These are phyloP conservation scores for Drosophila asahinai DNA, from an alignment of 1,140 invertebrate species.

Conservation along the genomic window DNA sequence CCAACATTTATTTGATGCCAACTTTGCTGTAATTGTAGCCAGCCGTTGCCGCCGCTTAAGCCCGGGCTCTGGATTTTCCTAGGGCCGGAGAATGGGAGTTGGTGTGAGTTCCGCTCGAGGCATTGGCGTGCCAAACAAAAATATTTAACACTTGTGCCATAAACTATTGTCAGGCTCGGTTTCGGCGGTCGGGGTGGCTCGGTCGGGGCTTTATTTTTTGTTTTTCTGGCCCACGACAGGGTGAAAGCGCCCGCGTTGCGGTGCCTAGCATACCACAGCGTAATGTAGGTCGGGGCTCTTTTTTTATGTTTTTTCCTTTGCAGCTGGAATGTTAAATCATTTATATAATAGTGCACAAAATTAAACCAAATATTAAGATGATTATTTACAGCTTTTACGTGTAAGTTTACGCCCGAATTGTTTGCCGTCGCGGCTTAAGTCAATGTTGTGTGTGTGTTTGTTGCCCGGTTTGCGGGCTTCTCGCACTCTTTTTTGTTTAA, in stretches of 20 bases:
- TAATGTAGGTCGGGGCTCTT: slow-evolving; percentile 69
- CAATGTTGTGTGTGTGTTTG: slow-evolving; percentile 20
- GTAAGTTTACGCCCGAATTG: slow-evolving; percentile 45
- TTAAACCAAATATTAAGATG: slow-evolving; percentile 42
- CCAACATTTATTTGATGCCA: slow-evolving; percentile 78
- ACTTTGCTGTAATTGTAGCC: slow-evolving; percentile 72
- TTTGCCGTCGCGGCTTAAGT: slow-evolving; percentile 49
- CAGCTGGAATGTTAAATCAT: slow-evolving; percentile 20
- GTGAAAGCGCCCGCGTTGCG: slow-evolving; percentile 9
- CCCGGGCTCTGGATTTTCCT: slow-evolving; percentile 41
- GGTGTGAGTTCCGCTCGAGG: slow-evolving; percentile 34
- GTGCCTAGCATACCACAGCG: slow-evolving; percentile 31
- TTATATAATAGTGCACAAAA: slow-evolving; percentile 34
- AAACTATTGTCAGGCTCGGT: slow-evolving; percentile 74
- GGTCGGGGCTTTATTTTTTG: neutral
- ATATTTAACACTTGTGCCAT: slow-evolving; percentile 82
- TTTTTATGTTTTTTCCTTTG: slow-evolving; percentile 21
- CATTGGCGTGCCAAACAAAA: slow-evolving; percentile 80
- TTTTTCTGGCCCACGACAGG: slow-evolving; percentile 7
- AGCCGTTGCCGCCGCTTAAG: slow-evolving; percentile 16
- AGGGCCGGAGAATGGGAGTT: neutral
- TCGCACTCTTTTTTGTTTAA: slow-evolving; percentile 35
- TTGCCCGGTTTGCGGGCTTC: slow-evolving; percentile 42
- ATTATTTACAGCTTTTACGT: slow-evolving; percentile 59
- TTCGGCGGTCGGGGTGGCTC: slow-evolving; percentile 3